Base-by-base conservation (phyloP, 1,140 invertebrate species). In the Camponotus vicinus region DNA sequence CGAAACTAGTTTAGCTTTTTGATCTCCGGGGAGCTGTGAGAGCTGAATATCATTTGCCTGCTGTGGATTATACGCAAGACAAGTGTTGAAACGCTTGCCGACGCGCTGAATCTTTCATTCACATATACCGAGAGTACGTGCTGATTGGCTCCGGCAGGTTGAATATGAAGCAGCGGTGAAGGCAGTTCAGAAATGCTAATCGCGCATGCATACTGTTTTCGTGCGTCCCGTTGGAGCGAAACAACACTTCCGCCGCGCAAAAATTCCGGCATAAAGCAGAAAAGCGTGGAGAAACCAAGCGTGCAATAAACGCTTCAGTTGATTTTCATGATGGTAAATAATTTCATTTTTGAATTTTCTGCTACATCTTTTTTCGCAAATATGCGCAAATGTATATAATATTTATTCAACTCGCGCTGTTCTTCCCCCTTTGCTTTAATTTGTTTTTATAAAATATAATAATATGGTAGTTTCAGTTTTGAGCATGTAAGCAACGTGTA, bases 91-190 rank as follows among this genome's bases (percentile, higher is more conserved):
- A 73, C 34, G 42, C 57, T 40, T 40, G 67, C 67, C 69, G 45
- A 71, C 77, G 37, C 55, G 49, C 40, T 82, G 86, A 87, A 89
- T 88, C 79, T 59, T 85, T 89, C 82, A 69, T 89, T 88, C 59
- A 61, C 57, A 45, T 40, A 7, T 40, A 7, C 42, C 52, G 77
- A 61, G 37, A 66, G 32, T 21, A 75, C 70, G 67, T 73, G 79
- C 79, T 82, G 79, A 82, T 82, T 82, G 79, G 79, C 55, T 70
- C 77, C 32, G 45, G 21, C 79, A 59, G 45, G 67, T 73, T 82
- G 79, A 82, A 82, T 82, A 82, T 73, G 79, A 82, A 82, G 67
- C 79, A 61, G 18, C 79, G 52, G 37, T 15, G 67, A 45, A 82
- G 67, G 79, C 55, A 73, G 67, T 73, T 82, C 79, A 73, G 79